Evolutionary conservation across 2,797 vertebrate genomes (phyloP).

Genomic region (Semotilus atromaculatus): DNA sequence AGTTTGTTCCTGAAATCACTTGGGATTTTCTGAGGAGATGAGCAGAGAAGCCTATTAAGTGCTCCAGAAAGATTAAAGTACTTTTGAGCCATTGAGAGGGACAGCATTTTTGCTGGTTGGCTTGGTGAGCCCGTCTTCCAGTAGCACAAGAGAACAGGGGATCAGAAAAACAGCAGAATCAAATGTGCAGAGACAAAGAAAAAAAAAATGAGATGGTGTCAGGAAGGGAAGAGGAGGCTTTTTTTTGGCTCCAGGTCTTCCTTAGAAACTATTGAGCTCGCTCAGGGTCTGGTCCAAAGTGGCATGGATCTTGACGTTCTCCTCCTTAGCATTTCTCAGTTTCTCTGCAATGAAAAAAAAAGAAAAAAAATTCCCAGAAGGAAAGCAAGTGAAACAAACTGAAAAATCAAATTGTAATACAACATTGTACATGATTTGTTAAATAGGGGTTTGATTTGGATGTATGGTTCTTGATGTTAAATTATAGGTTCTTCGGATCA

Average conservation of each 20-base stretch:
- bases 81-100: not conserved
- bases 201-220: constrained; percentile 46
- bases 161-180: constrained; percentile 20
- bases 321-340: constrained; percentile 86
- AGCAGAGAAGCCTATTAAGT: constrained; percentile 28
- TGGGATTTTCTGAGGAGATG: constrained; percentile 27
- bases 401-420: not conserved
- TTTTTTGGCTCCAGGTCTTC: constrained; percentile 37
- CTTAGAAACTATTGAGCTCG: constrained; percentile 89
- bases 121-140: constrained; percentile 22
- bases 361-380: not conserved
- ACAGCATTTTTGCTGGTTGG: constrained; percentile 1
- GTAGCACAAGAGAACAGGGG: not conserved
- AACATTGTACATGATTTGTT: not conserved
- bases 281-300: constrained; percentile 88
- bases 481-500: not conserved
- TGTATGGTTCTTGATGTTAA: not conserved
- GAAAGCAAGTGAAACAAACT: not conserved
- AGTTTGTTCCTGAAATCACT: constrained; percentile 18
- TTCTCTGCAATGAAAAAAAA: constrained; percentile 76
- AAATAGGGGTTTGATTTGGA: not conserved
- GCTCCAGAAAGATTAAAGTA: constrained; percentile 14
- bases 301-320: constrained; percentile 85
- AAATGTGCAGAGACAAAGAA: constrained; percentile 30
- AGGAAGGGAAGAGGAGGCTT: constrained; percentile 21